phyloP scores from a whole-genome alignment of 2,888 invertebrate species.

The Tuta absoluta region DNA sequence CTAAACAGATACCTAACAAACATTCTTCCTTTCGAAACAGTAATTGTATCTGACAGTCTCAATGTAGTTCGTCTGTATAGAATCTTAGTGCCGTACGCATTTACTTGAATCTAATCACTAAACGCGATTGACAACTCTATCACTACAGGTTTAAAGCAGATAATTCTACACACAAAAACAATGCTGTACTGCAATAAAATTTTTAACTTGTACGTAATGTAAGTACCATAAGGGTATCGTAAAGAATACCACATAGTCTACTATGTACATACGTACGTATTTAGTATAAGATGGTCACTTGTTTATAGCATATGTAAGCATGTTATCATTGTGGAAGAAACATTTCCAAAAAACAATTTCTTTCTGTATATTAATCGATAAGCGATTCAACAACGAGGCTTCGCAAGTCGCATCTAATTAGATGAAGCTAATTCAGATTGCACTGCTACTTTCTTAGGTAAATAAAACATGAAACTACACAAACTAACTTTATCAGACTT shows the following conservation, averaged over 20 bases:
- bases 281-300: too few relatives aligned
- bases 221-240: neutral
- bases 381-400: too few relatives aligned
- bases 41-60: too few relatives aligned
- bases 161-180: neutral
- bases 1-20: too few relatives aligned
- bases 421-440: too few relatives aligned
- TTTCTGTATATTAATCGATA: too few relatives aligned
- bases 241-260: neutral
- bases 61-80: conserved; percentile 22
- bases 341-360: too few relatives aligned
- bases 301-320: too few relatives aligned
- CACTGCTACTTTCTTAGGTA: too few relatives aligned
- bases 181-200: conserved; percentile 11
- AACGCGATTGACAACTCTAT: neutral
- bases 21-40: too few relatives aligned
- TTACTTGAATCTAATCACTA: neutral
- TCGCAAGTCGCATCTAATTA: too few relatives aligned
- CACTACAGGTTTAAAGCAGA: neutral
- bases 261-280: neutral
- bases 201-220: neutral
- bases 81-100: neutral
- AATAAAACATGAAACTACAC: neutral
- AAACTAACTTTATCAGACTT: neutral
- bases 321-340: too few relatives aligned